These are phyloP conservation scores for Ecliptopera silaceata DNA, from an alignment of 2,888 invertebrate species.

Conservation along the genomic window DNA sequence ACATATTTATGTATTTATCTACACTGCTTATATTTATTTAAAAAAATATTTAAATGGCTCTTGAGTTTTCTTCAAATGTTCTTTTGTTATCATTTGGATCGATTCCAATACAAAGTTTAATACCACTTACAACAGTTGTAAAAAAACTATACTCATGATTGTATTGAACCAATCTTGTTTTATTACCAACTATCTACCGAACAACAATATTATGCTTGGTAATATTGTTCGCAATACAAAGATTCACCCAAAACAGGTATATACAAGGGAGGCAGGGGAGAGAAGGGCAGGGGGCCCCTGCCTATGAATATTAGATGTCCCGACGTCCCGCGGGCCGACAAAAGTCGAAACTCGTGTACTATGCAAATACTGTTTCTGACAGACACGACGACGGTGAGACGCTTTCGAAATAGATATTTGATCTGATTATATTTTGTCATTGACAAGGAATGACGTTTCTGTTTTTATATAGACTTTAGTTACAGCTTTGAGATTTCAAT, in stretches of 20 bases:
- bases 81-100: background rate
- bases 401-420: slow-evolving; percentile 19
- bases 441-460: slow-evolving; percentile 4
- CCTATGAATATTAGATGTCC: slow-evolving; percentile 73
- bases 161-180: background rate
- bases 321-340: slow-evolving; percentile 37
- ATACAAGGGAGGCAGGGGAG: slow-evolving; percentile 31
- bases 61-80: background rate
- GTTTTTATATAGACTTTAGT: background rate
- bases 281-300: slow-evolving; percentile 43
- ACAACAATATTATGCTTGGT: slow-evolving; percentile 17
- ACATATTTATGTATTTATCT: too few relatives aligned
- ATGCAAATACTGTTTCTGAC: slow-evolving; percentile 46
- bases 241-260: slow-evolving; percentile 22
- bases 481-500: background rate
- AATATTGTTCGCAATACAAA: slow-evolving; percentile 26
- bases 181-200: background rate
- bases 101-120: background rate
- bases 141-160: background rate
- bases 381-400: slow-evolving; percentile 19
- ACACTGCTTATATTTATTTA: too few relatives aligned
- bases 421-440: slow-evolving; percentile 17
- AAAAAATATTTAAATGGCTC: too few relatives aligned
- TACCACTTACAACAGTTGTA: background rate
- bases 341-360: slow-evolving; percentile 50